Evolutionary conservation across 2,797 vertebrate species (phyloP).

Genomic region (Astyanax mexicanus): DNA sequence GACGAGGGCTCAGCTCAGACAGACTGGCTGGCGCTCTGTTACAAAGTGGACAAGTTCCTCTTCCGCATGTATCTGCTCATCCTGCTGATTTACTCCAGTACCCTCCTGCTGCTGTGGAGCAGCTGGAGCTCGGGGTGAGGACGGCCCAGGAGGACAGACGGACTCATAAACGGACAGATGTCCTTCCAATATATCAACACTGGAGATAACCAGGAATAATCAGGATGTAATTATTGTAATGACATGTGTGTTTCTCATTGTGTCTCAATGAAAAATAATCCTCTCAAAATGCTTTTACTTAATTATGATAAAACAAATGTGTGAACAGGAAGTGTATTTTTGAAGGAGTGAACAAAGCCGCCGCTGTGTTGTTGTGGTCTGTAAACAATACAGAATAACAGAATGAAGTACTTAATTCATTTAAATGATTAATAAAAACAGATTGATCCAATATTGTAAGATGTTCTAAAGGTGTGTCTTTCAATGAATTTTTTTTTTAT

Average conservation of each 20-base stretch:
- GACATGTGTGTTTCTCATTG: neutral
- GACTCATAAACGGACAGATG: neutral
- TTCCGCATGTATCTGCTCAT: slow-evolving; percentile 82
- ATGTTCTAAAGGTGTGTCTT: too few relatives aligned
- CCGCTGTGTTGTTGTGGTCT: neutral
- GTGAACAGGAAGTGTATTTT: neutral
- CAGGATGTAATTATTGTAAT: too few relatives aligned
- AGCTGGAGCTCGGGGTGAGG: slow-evolving; percentile 76
- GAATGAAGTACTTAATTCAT: neutral
- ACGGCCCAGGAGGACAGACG: slow-evolving; percentile 9
- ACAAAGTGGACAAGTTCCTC: slow-evolving; percentile 80
- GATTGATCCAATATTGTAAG: neutral
- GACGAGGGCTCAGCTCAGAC: slow-evolving; percentile 64
- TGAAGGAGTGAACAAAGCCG: neutral
- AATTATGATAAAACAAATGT: neutral
- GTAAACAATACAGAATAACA: neutral
- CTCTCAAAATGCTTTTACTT: neutral
- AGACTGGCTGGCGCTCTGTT: slow-evolving; percentile 82
- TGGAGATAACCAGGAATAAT: neutral
- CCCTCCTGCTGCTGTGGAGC: slow-evolving; percentile 83
- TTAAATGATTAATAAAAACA: too few relatives aligned
- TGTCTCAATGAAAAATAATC: neutral
- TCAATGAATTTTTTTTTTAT: too few relatives aligned
- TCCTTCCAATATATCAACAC: neutral
- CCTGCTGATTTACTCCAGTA: slow-evolving; percentile 75